A percentile compares a stretch with the other conserved stretches of the same genome.
phyloP scores from a whole-genome alignment of 2,113 vertebrate species.

The Tragelaphus scriptus region DNA sequence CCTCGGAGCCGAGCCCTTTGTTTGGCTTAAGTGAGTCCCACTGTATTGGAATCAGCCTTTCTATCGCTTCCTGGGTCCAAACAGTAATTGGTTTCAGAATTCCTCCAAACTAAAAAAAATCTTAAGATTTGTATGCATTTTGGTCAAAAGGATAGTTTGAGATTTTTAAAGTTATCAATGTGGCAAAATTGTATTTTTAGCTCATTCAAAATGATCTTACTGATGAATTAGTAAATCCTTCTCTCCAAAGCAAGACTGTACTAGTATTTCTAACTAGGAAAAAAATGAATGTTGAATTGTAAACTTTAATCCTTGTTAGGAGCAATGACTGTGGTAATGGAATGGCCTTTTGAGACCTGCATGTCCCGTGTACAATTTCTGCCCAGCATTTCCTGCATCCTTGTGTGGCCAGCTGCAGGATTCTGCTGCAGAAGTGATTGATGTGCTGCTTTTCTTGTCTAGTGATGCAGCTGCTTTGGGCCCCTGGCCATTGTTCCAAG shows the following conservation, averaged over 20 bases:
- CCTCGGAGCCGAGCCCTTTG: not conserved
- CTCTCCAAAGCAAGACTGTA: conserved; percentile 38
- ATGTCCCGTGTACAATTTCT: not conserved
- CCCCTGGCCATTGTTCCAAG: not conserved
- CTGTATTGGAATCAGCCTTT: not conserved
- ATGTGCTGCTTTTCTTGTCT: not conserved
- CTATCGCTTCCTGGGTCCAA: not conserved
- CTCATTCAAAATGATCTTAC: not conserved
- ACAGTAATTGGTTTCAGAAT: not conserved
- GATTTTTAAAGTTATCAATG: conserved; percentile 16
- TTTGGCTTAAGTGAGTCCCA: not conserved
- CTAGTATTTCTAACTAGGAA: conserved; percentile 21
- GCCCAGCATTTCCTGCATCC: conserved; percentile 11
- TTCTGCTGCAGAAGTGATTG: not conserved
- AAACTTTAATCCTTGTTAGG: conserved; percentile 11
- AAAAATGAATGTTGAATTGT: conserved; percentile 13
- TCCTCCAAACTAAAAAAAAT: not conserved
- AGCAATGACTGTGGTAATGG: not conserved
- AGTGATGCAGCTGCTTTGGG: not conserved
- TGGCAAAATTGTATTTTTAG: not conserved
- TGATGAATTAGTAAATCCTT: not conserved
- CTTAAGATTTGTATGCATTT: not conserved
- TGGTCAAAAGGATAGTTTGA: not conserved
- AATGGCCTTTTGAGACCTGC: conserved; percentile 50
- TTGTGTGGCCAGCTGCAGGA: not conserved